Evolutionary conservation across 1,140 invertebrate genomes (phyloP), one percentile per base, ranked within the genome.

Genomic region (Neodiprion pinetum): DNA sequence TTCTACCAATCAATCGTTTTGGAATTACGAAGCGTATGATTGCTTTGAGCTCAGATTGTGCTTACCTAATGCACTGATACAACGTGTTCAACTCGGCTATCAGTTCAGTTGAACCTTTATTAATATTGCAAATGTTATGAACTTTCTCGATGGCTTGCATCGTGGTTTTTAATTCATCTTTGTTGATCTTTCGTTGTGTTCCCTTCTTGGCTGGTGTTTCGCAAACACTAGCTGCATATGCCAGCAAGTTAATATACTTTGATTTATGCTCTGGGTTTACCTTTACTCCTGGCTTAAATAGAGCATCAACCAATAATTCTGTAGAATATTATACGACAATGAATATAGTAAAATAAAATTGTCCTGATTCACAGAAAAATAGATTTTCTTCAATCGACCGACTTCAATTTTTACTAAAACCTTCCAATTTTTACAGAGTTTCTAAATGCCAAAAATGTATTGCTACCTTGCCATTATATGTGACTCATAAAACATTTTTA

Each of bases 181-280:
- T 95, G 81, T 94, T 94, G 7, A 93, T 86, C 83, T 92, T 91
- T 69, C 90, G 90, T n/a, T 85, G 80, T 48, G 87, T 87, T 1
- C 93, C 92, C 83, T 97, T 97, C 80, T 96, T 96, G 0, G 90
- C 85, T 66, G 88, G 83, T 23, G 91, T 91, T 86, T 99, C 98
- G 80, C 94, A 94, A 0, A 99, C 97, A 86, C 96, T 97, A 2
- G 97, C 94, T 9, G 97, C 96, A 90, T 99, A 99, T 4, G 98
- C 97, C 73, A 99, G 87, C 61, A 99, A 88, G 88, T 95, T 97
- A 82, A 99, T 96, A 83, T 99, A 99, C 86, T 99, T 99, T 3
- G 96, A 93, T 89, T 98, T 98, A 84, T 99, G 97, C 82, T 99
- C 98, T 0, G 95, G 96, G 88, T 99, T 98, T 66, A 99, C 89